Evolutionary conservation across 1,140 invertebrate genomes (phyloP), one percentile per base, ranked within the genome.

Genomic region (Aphidius ervi): DNA sequence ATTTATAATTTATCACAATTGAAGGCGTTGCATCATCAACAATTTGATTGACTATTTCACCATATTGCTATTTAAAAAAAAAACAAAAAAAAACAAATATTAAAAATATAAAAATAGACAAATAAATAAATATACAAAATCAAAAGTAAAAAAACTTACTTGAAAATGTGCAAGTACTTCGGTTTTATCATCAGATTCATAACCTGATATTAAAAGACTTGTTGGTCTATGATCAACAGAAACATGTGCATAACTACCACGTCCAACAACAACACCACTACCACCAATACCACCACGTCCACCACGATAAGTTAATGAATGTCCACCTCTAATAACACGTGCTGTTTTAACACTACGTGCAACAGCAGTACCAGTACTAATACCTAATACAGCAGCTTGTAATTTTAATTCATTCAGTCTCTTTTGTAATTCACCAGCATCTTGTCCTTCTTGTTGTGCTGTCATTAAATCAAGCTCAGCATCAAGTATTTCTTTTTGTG

Each of bases 381-480:
- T 63, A 61, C 77, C 74, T 23, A 80, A 62, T 4, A 70, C 72
- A 16, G 78, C 77, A 52, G 86, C 86, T 71, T 87, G 84, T 42
- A 85, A 80, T 58, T 85, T 86, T n/a, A 94, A 77, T 64, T 92
- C 90, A 3, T 81, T 80, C 9, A 94, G 46, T 69, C 85, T 87
- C 67, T 87, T 87, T 58, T 87, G 83, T 43, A 94, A 71, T 62
- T 90, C 88, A 0, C 86, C 82, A 1, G 87, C 87, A 65, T 92
- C 90, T 63, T 87, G 87, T 0, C 89, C 89, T 68, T 87, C 87
- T 70, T 91, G 89, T 69, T 93, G 88, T 63, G 90, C 90, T 3
- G 87, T 90, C 70, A 93, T 92, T 58, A 94, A 80, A 74, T 95
- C 93, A 65, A 95, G 75, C 76, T 95, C 93, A 1, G 90, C 90